These are phyloP conservation scores for Muscidifurax raptorellus DNA, from an alignment of 1,140 invertebrate genomes.

Conservation along the genomic window DNA sequence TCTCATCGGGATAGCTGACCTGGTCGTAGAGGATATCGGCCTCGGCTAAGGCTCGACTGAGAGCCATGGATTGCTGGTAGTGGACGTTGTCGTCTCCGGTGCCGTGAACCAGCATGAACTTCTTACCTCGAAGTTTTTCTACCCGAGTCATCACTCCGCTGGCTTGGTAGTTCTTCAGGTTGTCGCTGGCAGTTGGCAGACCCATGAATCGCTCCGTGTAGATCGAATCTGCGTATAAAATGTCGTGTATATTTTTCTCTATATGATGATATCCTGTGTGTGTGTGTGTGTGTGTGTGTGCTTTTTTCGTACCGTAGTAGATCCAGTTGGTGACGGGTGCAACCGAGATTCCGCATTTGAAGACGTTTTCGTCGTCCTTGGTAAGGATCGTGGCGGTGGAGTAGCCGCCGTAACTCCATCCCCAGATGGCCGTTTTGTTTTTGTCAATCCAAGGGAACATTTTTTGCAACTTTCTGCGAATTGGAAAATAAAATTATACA, in stretches of 20 bases:
- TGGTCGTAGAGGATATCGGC: constrained; percentile 79
- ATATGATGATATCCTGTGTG: no score
- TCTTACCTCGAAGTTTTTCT: constrained; percentile 76
- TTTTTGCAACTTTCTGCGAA: constrained; percentile 77
- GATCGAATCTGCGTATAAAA: constrained; percentile 77
- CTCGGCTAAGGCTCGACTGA: constrained; percentile 78
- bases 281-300: no score
- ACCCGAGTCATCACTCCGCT: constrained; percentile 76
- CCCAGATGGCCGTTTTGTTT: constrained; percentile 84
- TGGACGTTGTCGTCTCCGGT: constrained; percentile 83
- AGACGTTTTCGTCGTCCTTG: constrained; percentile 76
- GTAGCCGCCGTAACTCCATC: constrained; percentile 82
- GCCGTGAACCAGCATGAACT: constrained; percentile 81
- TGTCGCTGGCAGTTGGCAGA: constrained; percentile 77
- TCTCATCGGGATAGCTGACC: constrained; percentile 81
- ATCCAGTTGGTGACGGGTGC: constrained; percentile 89
- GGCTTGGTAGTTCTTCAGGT: constrained; percentile 76
- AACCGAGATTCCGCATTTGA: constrained; percentile 80
- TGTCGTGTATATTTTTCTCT: no score
- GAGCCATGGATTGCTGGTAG: constrained; percentile 82
- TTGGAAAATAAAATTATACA: background rate
- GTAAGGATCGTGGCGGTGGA: constrained; percentile 70
- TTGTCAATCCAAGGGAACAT: constrained; percentile 82
- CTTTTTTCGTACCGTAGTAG: constrained; percentile 84
- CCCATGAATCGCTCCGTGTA: constrained; percentile 85